Evolutionary conservation across 2,888 invertebrate genomes (phyloP), one percentile per base, ranked within the genome.

Genomic region (Nephrocerus scutellatus): DNA sequence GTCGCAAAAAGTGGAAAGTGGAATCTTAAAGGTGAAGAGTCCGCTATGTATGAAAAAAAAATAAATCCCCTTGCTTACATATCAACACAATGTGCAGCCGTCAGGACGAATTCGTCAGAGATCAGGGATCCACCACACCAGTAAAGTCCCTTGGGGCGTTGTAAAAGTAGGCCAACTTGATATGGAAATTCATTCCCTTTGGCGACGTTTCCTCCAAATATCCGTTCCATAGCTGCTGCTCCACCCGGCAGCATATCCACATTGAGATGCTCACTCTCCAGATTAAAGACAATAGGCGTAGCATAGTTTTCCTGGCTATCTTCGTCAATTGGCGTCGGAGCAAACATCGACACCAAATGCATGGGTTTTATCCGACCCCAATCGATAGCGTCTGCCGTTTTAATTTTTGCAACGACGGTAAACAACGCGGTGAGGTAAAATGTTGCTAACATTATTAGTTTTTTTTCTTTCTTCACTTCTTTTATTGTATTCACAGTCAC

Each of bases 101-200:
- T 65, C n/a, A 65, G 48, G 19, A 66, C 57, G 46, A 54, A 56
- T 41, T 63, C 53, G 26, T 57, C 55, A 30, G 65, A 66, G 47
- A 65, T 65, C 31, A 65, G 48, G 5, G 66, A 62, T 12, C 65
- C 65, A 24, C 65, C 65, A 37, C 65, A 65, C 63, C 65, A 66
- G 36, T 62, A 62, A 2, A 62, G 54, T 30, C 63, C 66, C 37
- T 56, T 58, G 2, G 63, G 55, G 3, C 66, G 54, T 33, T 66
- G 63, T 43, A 63, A 45, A 30, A 62, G 46, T 44, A 65, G 57
- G 19, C 64, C 65, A 15, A 60, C 65, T 46, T 65, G 65, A 42
- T 67, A 66, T 29, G 67, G 65, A 33, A 67, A 63, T 21, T 55
- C 51, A 36, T 62, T 49, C 0, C 57, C 58, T 39, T 53, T 49